These are phyloP conservation scores for Thyatira batis DNA, from an alignment of 2,888 invertebrate genomes.

Conservation along the genomic window DNA sequence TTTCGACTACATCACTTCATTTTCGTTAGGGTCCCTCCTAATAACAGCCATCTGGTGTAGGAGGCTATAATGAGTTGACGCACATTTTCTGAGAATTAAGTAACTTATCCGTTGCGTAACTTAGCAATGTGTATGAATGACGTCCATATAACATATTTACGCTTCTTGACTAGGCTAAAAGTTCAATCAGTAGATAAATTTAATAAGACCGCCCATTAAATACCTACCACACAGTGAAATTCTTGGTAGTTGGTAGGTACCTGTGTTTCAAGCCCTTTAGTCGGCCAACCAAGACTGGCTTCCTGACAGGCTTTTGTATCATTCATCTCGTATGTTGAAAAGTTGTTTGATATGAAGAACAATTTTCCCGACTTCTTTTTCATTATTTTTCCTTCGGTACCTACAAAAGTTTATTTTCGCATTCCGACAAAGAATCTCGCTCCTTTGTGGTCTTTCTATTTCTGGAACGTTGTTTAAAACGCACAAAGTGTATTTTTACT, in stretches of 20 bases:
- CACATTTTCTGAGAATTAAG: too few species aligned
- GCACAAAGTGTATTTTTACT: conserved; percentile 19
- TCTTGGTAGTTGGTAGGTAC: too few species aligned
- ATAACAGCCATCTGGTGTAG: background rate
- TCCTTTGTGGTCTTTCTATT: conserved; percentile 32
- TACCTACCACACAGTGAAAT: background rate
- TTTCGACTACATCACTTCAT: too few species aligned
- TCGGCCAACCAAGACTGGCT: background rate
- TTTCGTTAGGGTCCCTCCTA: background rate
- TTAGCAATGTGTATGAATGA: too few species aligned
- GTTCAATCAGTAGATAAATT: background rate
- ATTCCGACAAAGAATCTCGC: conserved; percentile 32
- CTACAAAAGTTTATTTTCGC: conserved; percentile 32
- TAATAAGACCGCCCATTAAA: background rate
- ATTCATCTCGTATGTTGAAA: background rate
- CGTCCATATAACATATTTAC: too few species aligned
- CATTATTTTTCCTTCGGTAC: conserved; percentile 29
- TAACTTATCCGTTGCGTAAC: too few species aligned
- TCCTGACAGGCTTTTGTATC: background rate
- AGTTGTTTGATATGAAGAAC: background rate
- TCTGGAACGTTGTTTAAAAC: conserved; percentile 38
- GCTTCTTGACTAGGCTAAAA: background rate
- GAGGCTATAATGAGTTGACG: background rate
- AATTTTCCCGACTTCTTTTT: conserved; percentile 1
- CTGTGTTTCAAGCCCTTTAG: too few species aligned